Base-by-base conservation (phyloP, 2,113 vertebrate genomes). In the Serilophus lunatus region DNA sequence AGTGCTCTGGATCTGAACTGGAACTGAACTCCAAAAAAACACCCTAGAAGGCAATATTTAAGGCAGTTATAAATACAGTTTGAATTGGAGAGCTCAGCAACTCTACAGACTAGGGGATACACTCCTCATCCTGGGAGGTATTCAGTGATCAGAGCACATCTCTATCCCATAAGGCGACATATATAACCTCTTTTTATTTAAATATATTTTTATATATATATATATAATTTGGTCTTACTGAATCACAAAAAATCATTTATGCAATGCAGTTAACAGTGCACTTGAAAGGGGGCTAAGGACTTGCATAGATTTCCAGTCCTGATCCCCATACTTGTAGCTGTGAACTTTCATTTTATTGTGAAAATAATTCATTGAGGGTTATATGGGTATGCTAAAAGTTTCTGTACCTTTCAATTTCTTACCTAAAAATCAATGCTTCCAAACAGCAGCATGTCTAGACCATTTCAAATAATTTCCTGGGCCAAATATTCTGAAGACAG, bases 321-420 rank as follows among this genome's bases (percentile, higher is more conserved):
- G 35, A 78, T 13, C 26, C 63, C 45, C 65, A n/a, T n/a, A n/a
- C n/a, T n/a, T n/a, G n/a, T n/a, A n/a, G n/a, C n/a, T n/a, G n/a
- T n/a, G n/a, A n/a, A n/a, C n/a, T n/a, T n/a, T n/a, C 5, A 25
- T 54, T 33, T 81, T 23, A 44, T 35, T 35, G n/a, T n/a, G n/a
- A n/a, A n/a, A n/a, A n/a, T n/a, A n/a, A n/a, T n/a, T n/a, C n/a
- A n/a, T n/a, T n/a, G n/a, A n/a, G n/a, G n/a, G n/a, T n/a, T n/a
- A n/a, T n/a, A n/a, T n/a, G 20, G 0, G 0, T 44, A 40, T 16
- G 9, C 5, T 82, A 56, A 24, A 82, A 69, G 3, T 53, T 26
- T 82, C n/a, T 56, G 8, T 47, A 56, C 69, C 22, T 82, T 93
- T 68, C 40, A 11, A 45, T 70, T 86, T 93, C 29, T 78, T 82